phyloP scores from a whole-genome alignment of 2,797 vertebrate genomes.

The Megaceryle alcyon region DNA sequence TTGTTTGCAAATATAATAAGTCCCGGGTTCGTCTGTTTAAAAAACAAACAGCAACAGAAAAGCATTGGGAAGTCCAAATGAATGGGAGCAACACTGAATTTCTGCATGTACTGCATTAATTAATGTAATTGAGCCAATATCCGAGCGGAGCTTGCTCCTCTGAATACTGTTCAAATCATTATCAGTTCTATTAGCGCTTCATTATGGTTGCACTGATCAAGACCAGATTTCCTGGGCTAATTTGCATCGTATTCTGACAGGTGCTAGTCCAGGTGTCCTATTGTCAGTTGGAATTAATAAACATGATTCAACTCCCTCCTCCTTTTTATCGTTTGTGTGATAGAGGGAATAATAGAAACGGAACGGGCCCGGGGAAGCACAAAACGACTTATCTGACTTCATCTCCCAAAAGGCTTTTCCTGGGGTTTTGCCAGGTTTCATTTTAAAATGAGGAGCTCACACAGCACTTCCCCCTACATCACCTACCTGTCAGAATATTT shows the following conservation, averaged over 20 bases:
- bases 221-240: slow-evolving; percentile 37
- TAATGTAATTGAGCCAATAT: slow-evolving; percentile 24
- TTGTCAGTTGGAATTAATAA: slow-evolving; percentile 36
- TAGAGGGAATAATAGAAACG: background rate
- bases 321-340: background rate
- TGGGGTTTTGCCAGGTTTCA: background rate
- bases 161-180: background rate
- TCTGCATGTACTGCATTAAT: background rate
- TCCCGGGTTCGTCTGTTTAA: background rate
- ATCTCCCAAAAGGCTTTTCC: background rate
- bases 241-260: slow-evolving; percentile 68
- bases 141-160: background rate
- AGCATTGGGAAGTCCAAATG: background rate
- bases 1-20: slow-evolving; percentile 74
- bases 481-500: background rate
- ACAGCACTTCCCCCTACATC: background rate
- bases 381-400: background rate
- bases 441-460: background rate
- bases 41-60: slow-evolving; percentile 32
- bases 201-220: slow-evolving; percentile 24
- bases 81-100: background rate
- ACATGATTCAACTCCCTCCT: background rate
- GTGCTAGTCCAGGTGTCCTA: slow-evolving; percentile 72
- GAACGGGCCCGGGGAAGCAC: background rate
- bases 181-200: background rate